Evolutionary conservation across 2,888 invertebrate genomes (phyloP), one percentile per base, ranked within the genome.

Genomic region (Drosophila melanosoma): DNA sequence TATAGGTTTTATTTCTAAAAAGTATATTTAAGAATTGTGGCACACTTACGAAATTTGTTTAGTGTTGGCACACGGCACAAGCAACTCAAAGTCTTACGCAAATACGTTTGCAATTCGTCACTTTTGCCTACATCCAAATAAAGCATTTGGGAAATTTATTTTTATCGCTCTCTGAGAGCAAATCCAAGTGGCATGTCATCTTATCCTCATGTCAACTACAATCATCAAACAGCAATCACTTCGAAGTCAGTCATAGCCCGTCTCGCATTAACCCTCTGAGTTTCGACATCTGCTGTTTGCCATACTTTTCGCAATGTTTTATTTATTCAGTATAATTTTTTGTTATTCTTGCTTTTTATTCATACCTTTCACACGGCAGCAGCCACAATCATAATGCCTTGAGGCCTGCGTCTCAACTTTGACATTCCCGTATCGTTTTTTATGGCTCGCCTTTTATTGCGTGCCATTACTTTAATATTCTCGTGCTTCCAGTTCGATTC

Each of bases 391-490:
- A 64, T 45, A 80, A 61, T 45, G 51, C 48, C 60, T 68, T 54
- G 33, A 67, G 65, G 45, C 53, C 23, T 68, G 52, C 48, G 40
- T 54, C 72, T 73, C 84, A 82, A 81, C 82, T 87, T 67, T 87
- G 87, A 83, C 79, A 76, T 73, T 71, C 48, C 73, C 36, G 49
- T 56, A 61, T 74, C 62, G 58, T 67, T 72, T 79, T 74, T 75
- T 69, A 81, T 78, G 63, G 63, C 60, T 75, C 49, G 67, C 52
- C 67, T 78, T 83, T 87, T 83, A 84, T 83, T 83, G 87, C 69
- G 45, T 74, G 75, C 63, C 84, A 82, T 82, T 78, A 81, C 82
- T 81, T 87, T 56, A 86, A 76, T 80, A 76, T 83, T 81, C 69
- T 71, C 29, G 54, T 71, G 64, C 64, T 58, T 65, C 59, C 69